Base-by-base conservation (phyloP, 2,888 invertebrate species). In the Pyrochroa serraticornis region DNA sequence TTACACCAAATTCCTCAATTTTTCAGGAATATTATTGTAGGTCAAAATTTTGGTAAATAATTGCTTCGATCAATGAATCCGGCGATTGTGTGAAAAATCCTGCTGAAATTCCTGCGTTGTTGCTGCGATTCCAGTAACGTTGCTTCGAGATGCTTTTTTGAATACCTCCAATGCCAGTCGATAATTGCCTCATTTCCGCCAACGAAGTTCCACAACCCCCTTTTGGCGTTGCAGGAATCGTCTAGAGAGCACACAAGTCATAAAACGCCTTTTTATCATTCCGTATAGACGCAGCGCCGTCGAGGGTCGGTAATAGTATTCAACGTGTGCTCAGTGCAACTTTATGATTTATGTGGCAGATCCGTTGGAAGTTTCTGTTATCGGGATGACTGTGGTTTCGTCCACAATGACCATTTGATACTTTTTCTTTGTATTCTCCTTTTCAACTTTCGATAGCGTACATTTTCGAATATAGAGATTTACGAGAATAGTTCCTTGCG, bases 271-370 rank as follows among this genome's bases (percentile, higher is more conserved):
- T 58, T 58, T 58, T 58, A 58, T 58, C 58, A 53, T 56, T 50
- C 56, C 43, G 48, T 8, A 53, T 53, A 49, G 42, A 46, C 46
- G 41, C 46, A 31, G 37, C 14, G 33, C 36, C 44, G 49, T 50
- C 54, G 52, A 62, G 60, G 62, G 58, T 53, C 38, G 44, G 50
- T 53, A 61, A 63, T 56, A 56, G 61, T 63, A 68, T 68, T 67
- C 68, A 64, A 66, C 60, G 63, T 56, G 63, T 64, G 58, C 57
- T 63, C 50, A 14, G 37, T 51, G 52, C 56, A 56, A 72, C 70
- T 75, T 74, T 72, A 72, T 76, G 76, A 76, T 76, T 76, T 76
- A 76, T 73, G 70, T 60, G 69, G 66, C 69, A 71, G 73, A 68
- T 72, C 73, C 70, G 71, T 69, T 68, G 71, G 71, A 76, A 76